These are phyloP conservation scores for Cerastis rubricosa DNA, from an alignment of 2,888 invertebrate species.

Conservation along the genomic window DNA sequence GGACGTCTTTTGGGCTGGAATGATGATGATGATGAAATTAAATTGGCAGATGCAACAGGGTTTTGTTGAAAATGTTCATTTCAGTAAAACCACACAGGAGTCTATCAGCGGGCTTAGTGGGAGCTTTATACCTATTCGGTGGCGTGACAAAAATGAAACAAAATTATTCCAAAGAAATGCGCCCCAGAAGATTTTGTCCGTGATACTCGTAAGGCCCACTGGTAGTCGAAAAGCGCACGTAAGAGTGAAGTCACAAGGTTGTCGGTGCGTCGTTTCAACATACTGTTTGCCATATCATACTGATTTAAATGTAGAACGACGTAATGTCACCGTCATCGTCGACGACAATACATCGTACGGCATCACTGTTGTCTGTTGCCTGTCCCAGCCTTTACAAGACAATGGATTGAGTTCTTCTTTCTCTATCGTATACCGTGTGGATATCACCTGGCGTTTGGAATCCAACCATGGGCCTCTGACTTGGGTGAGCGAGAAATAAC, in stretches of 20 bases:
- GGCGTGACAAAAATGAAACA: no score
- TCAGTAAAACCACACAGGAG: no score
- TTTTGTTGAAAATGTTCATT: no score
- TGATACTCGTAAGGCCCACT: background rate
- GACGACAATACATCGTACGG: background rate
- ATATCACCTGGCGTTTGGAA: no score
- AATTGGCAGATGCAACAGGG: no score
- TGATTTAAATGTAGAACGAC: background rate
- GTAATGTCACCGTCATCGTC: background rate
- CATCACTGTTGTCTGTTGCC: background rate
- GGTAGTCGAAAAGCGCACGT: background rate
- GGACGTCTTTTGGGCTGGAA: no score
- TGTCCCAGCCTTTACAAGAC: background rate
- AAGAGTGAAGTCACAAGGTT: background rate
- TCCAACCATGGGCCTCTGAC: no score
- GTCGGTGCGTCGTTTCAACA: background rate
- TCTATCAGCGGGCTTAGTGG: no score
- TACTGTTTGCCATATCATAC: background rate
- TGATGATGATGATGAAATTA: no score
- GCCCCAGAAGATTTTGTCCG: background rate
- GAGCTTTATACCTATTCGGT: no score
- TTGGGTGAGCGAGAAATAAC: no score
- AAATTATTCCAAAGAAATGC: background rate
- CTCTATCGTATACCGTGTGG: no score
- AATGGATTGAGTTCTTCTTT: background rate